Evolutionary conservation across 2,888 invertebrate species (phyloP).

Genomic region (Cantharis lateralis): DNA sequence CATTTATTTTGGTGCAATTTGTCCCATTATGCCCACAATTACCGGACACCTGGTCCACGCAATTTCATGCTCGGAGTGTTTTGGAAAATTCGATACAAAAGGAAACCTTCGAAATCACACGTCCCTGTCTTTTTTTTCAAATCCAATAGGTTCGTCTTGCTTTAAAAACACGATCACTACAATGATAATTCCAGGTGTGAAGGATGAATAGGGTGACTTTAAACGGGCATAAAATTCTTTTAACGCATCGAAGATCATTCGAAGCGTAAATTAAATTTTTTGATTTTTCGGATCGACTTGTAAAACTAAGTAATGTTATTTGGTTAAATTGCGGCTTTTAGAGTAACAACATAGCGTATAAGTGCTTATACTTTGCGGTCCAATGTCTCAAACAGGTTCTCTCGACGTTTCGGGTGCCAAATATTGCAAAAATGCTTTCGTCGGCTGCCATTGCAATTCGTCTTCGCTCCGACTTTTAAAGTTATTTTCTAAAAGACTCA

Average conservation of each 20-base stretch:
- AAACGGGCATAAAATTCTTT: neutral
- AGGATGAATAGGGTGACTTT: conserved; percentile 6
- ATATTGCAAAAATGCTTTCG: conserved; percentile 43
- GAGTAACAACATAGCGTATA: conserved; percentile 38
- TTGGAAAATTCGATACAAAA: conserved; percentile 29
- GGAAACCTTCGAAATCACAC: neutral
- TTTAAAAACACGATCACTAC: neutral
- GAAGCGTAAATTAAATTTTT: neutral
- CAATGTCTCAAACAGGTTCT: conserved; percentile 41
- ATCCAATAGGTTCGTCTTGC: neutral
- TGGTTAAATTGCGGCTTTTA: conserved; percentile 43
- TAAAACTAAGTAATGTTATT: conserved; percentile 35
- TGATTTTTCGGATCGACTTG: conserved; percentile 9
- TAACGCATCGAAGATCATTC: neutral
- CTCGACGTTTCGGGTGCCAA: conserved; percentile 36
- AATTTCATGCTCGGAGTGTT: conserved; percentile 43
- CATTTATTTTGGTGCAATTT: conserved; percentile 48
- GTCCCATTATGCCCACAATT: conserved; percentile 51
- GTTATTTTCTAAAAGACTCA: conserved; percentile 40
- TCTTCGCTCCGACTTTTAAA: conserved; percentile 43
- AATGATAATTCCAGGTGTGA: conserved; percentile 19
- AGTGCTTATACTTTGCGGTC: conserved; percentile 32
- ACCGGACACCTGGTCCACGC: conserved; percentile 43
- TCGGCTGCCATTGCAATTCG: conserved; percentile 39
- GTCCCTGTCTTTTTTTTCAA: neutral